Evolutionary conservation across 2,113 vertebrate species (phyloP).

Genomic region (Zosterops japonicus): DNA sequence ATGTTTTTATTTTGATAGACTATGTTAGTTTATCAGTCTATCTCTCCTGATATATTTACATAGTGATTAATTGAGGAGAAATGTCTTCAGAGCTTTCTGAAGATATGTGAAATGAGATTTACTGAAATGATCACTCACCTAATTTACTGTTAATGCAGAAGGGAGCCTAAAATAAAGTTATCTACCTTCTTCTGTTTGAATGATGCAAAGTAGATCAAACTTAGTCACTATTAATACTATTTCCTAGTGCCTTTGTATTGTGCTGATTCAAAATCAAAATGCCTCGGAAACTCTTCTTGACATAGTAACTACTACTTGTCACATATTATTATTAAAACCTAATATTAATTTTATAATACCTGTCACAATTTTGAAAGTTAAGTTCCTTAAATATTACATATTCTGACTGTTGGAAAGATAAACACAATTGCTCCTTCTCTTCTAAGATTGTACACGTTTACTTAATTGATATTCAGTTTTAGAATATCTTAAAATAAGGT

Average conservation of each 20-base stretch:
- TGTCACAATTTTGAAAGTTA: not conserved
- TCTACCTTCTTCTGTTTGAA: not conserved
- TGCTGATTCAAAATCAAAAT: not conserved
- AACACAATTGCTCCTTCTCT: not conserved
- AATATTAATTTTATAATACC: not conserved
- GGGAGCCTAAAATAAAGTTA: not conserved
- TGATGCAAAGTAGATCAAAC: not conserved
- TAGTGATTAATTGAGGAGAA: not conserved
- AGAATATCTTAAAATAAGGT: not conserved
- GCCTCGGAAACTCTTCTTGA: not conserved
- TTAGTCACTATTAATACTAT: not conserved
- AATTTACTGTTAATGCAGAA: not conserved
- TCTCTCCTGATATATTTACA: not conserved
- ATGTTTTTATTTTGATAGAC: not conserved
- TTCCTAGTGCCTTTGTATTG: not conserved
- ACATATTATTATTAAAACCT: not conserved
- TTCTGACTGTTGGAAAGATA: not conserved
- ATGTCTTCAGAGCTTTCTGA: not conserved
- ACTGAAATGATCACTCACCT: not conserved
- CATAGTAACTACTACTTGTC: not conserved
- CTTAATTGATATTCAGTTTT: not conserved
- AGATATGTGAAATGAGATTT: not conserved
- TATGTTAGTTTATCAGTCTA: constrained; percentile 7
- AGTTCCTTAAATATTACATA: not conserved
- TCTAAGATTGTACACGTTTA: not conserved